Percentiles rank a stretch among this genome's conserved stretches.
phyloP scores from a whole-genome alignment of 1,140 invertebrate species.

The Anoplophora glabripennis region DNA sequence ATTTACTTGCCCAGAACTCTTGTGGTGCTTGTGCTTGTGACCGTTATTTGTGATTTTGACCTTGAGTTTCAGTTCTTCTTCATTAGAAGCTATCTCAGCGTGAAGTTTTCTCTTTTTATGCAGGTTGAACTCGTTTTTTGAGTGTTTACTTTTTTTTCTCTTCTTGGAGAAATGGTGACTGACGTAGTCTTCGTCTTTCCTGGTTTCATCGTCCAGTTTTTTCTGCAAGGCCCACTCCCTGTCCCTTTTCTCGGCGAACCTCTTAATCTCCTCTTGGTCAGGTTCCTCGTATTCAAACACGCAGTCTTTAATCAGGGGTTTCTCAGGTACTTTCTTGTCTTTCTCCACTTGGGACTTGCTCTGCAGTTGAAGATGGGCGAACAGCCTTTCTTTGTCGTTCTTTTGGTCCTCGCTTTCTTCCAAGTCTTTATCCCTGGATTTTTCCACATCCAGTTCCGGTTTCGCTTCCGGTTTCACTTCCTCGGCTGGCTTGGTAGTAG shows the following conservation, averaged over 20 bases:
- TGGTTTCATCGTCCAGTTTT: conserved; percentile 39
- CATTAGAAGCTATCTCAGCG: conserved; percentile 43
- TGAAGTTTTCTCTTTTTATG: conserved; percentile 45
- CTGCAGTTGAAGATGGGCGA: conserved; percentile 42
- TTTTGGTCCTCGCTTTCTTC: conserved; percentile 31
- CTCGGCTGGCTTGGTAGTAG: conserved; percentile 8
- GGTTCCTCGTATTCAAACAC: conserved; percentile 45
- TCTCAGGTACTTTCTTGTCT: conserved; percentile 28
- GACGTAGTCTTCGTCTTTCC: conserved; percentile 25
- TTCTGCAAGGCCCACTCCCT: conserved; percentile 46
- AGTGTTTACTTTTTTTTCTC: conserved; percentile 43
- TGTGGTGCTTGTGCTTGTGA: conserved; percentile 46
- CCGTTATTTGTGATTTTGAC: conserved; percentile 47
- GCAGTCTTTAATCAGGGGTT: conserved; percentile 32
- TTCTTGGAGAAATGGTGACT: conserved; percentile 42
- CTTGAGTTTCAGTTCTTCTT: conserved; percentile 45
- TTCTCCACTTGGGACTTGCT: conserved; percentile 35
- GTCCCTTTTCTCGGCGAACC: conserved; percentile 45
- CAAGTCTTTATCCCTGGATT: conserved; percentile 8
- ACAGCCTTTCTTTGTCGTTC: conserved; percentile 38
- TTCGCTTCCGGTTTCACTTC: conserved; percentile 16
- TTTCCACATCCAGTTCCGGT: conserved; percentile 14
- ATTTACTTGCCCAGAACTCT: conserved; percentile 23
- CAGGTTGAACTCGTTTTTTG: conserved; percentile 40
- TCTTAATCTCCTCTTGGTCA: conserved; percentile 46